Conservation (phyloP, 2,113 vertebrate species). For the Atlantisia rogersi region DNA sequence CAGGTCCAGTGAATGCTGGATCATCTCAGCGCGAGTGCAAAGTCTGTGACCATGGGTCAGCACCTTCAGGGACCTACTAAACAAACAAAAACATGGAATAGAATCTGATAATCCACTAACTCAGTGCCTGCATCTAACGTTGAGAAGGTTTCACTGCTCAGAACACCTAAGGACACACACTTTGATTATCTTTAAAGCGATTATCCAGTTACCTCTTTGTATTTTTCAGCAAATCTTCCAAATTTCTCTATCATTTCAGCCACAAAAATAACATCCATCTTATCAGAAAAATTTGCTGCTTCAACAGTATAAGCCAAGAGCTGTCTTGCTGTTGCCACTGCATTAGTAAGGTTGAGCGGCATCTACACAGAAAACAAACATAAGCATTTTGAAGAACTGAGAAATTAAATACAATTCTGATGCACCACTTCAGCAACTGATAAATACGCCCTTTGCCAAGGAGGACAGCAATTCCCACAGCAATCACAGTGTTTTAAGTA, state of each 20-base stretch:
- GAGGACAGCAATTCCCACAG: neutral
- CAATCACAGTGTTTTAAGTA: neutral
- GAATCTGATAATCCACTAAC: conserved; percentile 54
- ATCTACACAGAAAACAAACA: conserved; percentile 77
- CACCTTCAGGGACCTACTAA: conserved; percentile 71
- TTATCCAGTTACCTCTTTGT: conserved; percentile 87
- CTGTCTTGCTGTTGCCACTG: conserved; percentile 88
- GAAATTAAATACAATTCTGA: neutral
- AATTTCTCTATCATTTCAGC: conserved; percentile 99
- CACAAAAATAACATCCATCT: conserved; percentile 98
- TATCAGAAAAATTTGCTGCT: conserved; percentile 96
- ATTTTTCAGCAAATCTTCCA: conserved; percentile 93
- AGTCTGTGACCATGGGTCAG: conserved; percentile 69
- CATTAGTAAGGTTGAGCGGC: conserved; percentile 94
- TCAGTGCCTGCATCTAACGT: neutral
- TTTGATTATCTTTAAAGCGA: neutral
- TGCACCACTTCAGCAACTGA: neutral
- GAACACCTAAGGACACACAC: conserved; percentile 3
- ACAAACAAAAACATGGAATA: conserved; percentile 68
- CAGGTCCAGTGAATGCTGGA: conserved; percentile 69
- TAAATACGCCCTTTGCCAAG: neutral
- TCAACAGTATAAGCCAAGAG: conserved; percentile 91
- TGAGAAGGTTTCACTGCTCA: conserved; percentile 32
- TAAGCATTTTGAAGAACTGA: neutral
- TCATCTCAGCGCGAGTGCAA: conserved; percentile 63